Evolutionary conservation across 2,888 invertebrate genomes (phyloP).

Genomic region (Cenopis cana): DNA sequence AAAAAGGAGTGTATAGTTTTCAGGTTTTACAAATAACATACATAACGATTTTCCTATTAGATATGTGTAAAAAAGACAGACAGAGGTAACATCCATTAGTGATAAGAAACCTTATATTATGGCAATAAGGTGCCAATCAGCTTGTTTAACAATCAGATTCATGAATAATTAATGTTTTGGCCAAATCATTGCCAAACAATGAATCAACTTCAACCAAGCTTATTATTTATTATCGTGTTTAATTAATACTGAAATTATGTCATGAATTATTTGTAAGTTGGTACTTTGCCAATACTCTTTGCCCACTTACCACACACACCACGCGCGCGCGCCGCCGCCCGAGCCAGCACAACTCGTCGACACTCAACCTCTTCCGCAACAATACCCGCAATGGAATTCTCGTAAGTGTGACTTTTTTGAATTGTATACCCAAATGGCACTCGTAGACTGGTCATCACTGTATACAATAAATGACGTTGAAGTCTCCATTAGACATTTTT

Average conservation of each 20-base stretch:
- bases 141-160: background rate
- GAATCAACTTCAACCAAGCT: background rate
- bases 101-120: background rate
- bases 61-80: background rate
- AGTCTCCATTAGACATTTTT: no score
- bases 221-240: background rate
- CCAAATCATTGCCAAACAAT: conserved; percentile 4
- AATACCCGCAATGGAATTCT: no score
- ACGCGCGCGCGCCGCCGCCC: no score
- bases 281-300: background rate
- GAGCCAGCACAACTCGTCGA: no score
- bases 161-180: background rate
- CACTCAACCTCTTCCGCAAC: no score
- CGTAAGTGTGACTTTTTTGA: no score
- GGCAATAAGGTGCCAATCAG: background rate
- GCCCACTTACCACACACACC: background rate
- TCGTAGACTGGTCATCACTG: no score
- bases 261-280: background rate
- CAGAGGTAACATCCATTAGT: background rate
- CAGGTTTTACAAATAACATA: no score
- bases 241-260: conserved; percentile 7
- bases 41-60: no score
- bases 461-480: no score
- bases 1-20: no score
- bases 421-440: no score